Base-by-base conservation (phyloP, 2,113 vertebrate genomes). In the Hymenochirus boettgeri region DNA sequence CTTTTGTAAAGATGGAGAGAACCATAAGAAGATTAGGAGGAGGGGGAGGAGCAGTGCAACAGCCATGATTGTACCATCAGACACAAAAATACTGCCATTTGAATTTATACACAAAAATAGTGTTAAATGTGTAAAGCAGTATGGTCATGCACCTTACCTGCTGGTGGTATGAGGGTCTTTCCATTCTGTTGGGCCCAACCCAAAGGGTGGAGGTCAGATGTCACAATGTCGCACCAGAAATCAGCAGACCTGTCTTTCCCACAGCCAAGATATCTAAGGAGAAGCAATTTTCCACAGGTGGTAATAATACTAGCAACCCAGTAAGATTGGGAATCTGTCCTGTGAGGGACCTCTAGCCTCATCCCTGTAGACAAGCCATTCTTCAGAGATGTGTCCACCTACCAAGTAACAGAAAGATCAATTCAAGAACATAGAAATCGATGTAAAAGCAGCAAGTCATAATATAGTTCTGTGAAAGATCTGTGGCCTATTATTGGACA, bases 171-270 rank as follows among this genome's bases (percentile, higher is more conserved):
- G 63, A 98, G 90, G 35, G 79, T 72, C 79, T 90, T 93, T 71
- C 90, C 82, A 48, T 97, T 94, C 81, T 96, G 92, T 55, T 87
- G 72, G 70, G 95, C 94, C 96, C 96, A 99, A 58, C 96, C 95
- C 6, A 98, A 77, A 18, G 95, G 91, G 66, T 98, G 95, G 59
- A 99, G 86, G 62, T 90, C 90, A 0, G 96, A 90, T 0, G 93
- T 91, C 87, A 94, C 89, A 74, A 97, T 91, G 79, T 99, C 94
- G 48, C 91, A 96, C 96, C 96, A 99, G 71, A 99, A 99, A 80
- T 99, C 96, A 0, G 95, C 92, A 5, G 88, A 90, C 17, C 96
- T 87, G 76, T 99, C 93, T n/a, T 96, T 93, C 21, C 90, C 90
- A 4, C 93, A 97, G 42, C 96, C 96, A 50, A 95, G 92, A 0